A percentile compares a stretch with the other conserved stretches of the same genome.
These are phyloP conservation scores for Neodontobutis hainanensis DNA, from an alignment of 2,113 vertebrate species.

Conservation along the genomic window DNA sequence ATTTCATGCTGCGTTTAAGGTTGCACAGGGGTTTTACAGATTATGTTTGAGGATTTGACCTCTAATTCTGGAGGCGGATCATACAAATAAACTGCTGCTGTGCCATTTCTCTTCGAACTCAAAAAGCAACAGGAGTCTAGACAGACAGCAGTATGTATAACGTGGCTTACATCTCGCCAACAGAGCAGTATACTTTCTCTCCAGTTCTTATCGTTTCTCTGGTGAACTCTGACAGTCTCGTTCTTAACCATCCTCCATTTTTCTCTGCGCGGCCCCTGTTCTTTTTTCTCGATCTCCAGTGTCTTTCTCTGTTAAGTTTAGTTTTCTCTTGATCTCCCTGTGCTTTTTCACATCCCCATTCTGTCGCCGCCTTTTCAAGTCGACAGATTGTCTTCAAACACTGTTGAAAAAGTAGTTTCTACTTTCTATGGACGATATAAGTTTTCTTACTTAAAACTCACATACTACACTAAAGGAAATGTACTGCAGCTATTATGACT, in stretches of 20 bases:
- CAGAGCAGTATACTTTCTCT: not conserved
- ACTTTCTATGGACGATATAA: not conserved
- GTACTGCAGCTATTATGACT: not conserved
- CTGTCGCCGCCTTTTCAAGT: conserved; percentile 10
- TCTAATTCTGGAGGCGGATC: not conserved
- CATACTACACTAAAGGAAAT: not conserved
- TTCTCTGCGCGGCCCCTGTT: not conserved
- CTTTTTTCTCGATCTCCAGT: conserved; percentile 24
- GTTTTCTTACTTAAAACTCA: conserved; percentile 1
- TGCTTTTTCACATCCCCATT: conserved; percentile 18
- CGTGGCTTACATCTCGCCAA: conserved; percentile 14
- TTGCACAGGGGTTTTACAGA: conserved; percentile 3
- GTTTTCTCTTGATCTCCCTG: conserved; percentile 30
- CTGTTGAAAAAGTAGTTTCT: conserved; percentile 14
- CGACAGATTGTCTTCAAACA: conserved; percentile 3
- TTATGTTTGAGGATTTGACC: conserved; percentile 21
- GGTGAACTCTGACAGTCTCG: conserved; percentile 9
- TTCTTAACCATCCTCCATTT: not conserved
- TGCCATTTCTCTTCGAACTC: conserved; percentile 10
- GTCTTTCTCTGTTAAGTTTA: conserved; percentile 11
- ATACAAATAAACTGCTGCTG: conserved; percentile 14
- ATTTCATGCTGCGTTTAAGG: conserved; percentile 1
- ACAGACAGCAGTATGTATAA: not conserved
- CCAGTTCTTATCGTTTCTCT: conserved; percentile 7
- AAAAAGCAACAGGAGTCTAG: conserved; percentile 3